Evolutionary conservation across 2,888 invertebrate genomes (phyloP).

Genomic region (Sarcophaga rosellei): DNA sequence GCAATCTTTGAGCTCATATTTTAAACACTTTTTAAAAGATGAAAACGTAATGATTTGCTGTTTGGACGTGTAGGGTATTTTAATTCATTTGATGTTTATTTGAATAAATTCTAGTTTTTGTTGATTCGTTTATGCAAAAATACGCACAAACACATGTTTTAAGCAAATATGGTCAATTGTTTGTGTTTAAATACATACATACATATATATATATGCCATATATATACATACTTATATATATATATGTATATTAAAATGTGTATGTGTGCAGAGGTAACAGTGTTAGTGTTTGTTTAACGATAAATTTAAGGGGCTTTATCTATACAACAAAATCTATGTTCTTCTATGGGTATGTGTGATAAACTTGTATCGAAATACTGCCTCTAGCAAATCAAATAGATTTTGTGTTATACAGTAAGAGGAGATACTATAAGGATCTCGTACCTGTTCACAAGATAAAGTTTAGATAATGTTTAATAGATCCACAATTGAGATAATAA

Average conservation of each 20-base stretch:
- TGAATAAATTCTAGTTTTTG: conserved; percentile 12
- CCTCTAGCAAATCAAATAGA: not conserved
- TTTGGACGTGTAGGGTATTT: too few relatives aligned
- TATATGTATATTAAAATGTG: too few relatives aligned
- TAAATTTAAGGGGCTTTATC: not conserved
- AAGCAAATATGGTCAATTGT: not conserved
- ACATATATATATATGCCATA: too few relatives aligned
- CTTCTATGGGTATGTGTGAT: too few relatives aligned
- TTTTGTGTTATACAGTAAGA: not conserved
- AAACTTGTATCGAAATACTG: too few relatives aligned
- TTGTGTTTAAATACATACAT: not conserved
- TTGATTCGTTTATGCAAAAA: not conserved
- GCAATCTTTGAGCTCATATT: too few relatives aligned
- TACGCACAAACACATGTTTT: not conserved
- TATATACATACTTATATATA: too few relatives aligned
- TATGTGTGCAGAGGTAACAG: not conserved
- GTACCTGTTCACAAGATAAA: too few relatives aligned
- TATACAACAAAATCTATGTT: not conserved
- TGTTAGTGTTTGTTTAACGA: not conserved
- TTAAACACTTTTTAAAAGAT: too few relatives aligned
- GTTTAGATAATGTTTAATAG: too few relatives aligned
- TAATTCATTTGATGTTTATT: conserved; percentile 13
- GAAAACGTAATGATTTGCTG: too few relatives aligned
- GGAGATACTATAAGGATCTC: not conserved
- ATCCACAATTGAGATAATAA: too few relatives aligned